Evolutionary conservation across 1,140 invertebrate species (phyloP), one percentile per base, ranked within the genome.

Genomic region (Bombus terrestris): DNA sequence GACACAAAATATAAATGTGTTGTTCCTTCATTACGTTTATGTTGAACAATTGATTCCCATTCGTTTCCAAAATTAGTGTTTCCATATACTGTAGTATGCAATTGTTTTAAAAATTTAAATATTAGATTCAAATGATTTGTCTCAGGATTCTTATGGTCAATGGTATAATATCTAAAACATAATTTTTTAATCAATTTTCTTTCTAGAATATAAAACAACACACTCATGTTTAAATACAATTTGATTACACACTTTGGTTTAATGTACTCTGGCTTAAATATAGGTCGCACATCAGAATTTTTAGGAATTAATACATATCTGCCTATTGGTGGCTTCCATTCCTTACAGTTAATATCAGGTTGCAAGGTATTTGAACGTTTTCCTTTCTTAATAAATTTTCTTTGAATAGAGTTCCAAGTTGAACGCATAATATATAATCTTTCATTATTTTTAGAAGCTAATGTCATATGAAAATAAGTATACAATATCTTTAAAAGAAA

Each of bases 61-160:
- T 47, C n/a, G 0, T 80, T 39, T n/a, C 47, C 1, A 71, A 80
- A 85, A 72, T 47, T 32, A 47, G 12, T 59, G 22, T 39, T 22
- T 85, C 57, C 76, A 80, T 85, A 85, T 28, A 64, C n/a, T 37
- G 83, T 79, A 8, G 25, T 39, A n/a, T 72, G 25, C 28, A 85
- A 79, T 41, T 85, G 83, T 28, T 39, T 85, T 18, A 85, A 43
- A 72, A 85, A 85, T 78, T 47, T 43, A 12, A 41, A 32, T n/a
- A 80, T 5, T 37, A 39, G 9, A 25, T 62, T 9, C 8, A 79
- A 47, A 62, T 71, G 6, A 10, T 28, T 0, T 22, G 39, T 9
- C 12, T 77, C 71, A 9, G 28, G 5, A 72, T 53, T 53, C 18
- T 53, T 53, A 22, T 53, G 47, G 18, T 53, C 47, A 22, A 53